A percentile compares a stretch with the other conserved stretches of the same genome.
Evolutionary conservation across 92 coral and sea anemone species (phyloP).

Genomic region (Zoanthus gigantus): DNA sequence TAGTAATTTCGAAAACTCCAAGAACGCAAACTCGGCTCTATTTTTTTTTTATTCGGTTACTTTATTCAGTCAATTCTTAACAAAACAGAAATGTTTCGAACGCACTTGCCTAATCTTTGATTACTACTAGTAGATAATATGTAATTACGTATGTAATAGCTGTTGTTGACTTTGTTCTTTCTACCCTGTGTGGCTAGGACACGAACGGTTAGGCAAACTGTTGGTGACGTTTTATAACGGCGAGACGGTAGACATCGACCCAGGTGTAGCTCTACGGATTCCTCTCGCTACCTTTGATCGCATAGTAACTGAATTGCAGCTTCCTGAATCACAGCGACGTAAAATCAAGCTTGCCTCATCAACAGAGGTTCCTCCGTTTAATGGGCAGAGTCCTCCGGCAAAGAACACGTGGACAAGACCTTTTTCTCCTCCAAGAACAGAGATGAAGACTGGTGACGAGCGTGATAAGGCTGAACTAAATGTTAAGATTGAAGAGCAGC

Average conservation of each 20-base stretch:
- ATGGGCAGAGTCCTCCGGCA: slow-evolving; percentile 61
- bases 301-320: slow-evolving; percentile 85
- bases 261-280: slow-evolving; percentile 91
- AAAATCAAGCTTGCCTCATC: slow-evolving; percentile 73
- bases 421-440: slow-evolving; percentile 70
- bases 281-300: slow-evolving; percentile 81
- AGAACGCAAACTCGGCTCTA: too few relatives aligned
- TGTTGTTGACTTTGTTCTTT: neutral
- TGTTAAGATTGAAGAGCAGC: slow-evolving; percentile 78
- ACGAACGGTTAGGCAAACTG: slow-evolving; percentile 75
- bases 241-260: slow-evolving; percentile 76
- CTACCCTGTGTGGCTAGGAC: slow-evolving; percentile 26
- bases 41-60: too few relatives aligned
- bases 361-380: slow-evolving; percentile 67
- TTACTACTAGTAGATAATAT: too few relatives aligned
- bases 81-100: too few relatives aligned
- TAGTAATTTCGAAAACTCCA: too few relatives aligned
- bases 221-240: slow-evolving; percentile 93
- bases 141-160: too few relatives aligned
- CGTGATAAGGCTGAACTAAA: slow-evolving; percentile 61
- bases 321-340: slow-evolving; percentile 93
- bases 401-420: slow-evolving; percentile 78
- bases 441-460: neutral
- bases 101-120: too few relatives aligned
- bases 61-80: too few relatives aligned